Evolutionary conservation across 2,797 vertebrate species (phyloP).

Genomic region (Sebastes diploproa): DNA sequence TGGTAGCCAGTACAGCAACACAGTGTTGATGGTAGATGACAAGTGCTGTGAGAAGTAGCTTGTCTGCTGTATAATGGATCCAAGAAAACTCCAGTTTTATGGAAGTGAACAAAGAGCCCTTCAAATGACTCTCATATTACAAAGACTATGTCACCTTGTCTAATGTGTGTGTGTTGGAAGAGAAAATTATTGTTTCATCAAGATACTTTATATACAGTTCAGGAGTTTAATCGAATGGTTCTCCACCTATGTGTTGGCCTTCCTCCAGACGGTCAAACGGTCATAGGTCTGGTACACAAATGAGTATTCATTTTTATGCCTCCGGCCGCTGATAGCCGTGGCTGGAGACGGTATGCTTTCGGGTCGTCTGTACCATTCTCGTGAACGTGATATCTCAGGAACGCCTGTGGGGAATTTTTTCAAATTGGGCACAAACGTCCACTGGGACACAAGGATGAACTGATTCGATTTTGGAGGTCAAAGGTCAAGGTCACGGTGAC

Average conservation of each 20-base stretch:
- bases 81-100: not conserved
- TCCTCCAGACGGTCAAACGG: not conserved
- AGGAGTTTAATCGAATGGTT: not conserved
- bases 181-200: not conserved
- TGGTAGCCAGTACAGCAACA: not conserved
- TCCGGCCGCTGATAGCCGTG: too few relatives aligned
- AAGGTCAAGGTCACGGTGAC: too few relatives aligned
- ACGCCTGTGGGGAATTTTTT: too few relatives aligned
- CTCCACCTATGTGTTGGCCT: not conserved
- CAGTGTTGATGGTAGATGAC: not conserved
- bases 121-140: not conserved
- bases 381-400: too few relatives aligned
- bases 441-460: too few relatives aligned
- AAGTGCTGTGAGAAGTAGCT: not conserved
- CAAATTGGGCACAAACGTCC: too few relatives aligned
- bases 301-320: not conserved
- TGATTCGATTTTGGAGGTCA: too few relatives aligned
- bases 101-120: not conserved
- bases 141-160: not conserved
- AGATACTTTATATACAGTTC: not conserved
- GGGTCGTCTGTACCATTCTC: too few relatives aligned
- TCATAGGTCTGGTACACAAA: not conserved
- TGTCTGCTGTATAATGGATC: not conserved
- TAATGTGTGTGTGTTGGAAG: not conserved
- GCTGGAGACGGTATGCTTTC: too few relatives aligned